These are phyloP conservation scores for Mus caroli DNA, from an alignment of 2,797 vertebrate species.

Conservation along the genomic window DNA sequence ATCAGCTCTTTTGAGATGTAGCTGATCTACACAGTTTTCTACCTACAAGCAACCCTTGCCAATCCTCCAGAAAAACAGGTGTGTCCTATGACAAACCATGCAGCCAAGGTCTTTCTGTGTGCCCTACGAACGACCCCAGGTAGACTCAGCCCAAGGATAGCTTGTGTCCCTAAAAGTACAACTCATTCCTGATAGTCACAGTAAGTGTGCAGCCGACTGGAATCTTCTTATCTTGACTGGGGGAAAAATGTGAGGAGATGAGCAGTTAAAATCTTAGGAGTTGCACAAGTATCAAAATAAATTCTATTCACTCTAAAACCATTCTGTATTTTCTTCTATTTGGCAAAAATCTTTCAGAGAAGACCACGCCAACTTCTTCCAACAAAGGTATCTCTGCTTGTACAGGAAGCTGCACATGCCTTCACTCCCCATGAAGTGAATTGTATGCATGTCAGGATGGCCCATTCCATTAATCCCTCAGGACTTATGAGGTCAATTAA, in stretches of 20 bases:
- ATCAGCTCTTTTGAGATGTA: neutral
- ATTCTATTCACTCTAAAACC: neutral
- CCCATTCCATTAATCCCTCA: neutral
- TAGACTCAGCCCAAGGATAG: neutral
- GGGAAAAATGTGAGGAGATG: neutral
- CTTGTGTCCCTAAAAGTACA: neutral
- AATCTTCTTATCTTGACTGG: neutral
- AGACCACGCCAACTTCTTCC: neutral
- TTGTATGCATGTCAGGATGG: neutral
- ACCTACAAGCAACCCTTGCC: neutral
- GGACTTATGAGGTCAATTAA: conserved; percentile 33
- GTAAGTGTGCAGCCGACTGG: neutral
- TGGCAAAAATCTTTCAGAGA: neutral
- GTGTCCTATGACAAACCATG: neutral
- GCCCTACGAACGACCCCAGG: neutral
- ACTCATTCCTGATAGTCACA: neutral
- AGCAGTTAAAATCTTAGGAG: neutral
- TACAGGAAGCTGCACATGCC: neutral
- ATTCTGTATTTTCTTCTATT: neutral
- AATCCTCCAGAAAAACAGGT: neutral
- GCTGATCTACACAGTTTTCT: neutral
- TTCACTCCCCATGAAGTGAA: neutral
- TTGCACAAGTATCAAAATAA: neutral
- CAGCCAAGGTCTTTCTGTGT: neutral
- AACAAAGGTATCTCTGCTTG: neutral